These are phyloP conservation scores for Bombus impatiens DNA, from an alignment of 1,140 invertebrate genomes.

Conservation along the genomic window DNA sequence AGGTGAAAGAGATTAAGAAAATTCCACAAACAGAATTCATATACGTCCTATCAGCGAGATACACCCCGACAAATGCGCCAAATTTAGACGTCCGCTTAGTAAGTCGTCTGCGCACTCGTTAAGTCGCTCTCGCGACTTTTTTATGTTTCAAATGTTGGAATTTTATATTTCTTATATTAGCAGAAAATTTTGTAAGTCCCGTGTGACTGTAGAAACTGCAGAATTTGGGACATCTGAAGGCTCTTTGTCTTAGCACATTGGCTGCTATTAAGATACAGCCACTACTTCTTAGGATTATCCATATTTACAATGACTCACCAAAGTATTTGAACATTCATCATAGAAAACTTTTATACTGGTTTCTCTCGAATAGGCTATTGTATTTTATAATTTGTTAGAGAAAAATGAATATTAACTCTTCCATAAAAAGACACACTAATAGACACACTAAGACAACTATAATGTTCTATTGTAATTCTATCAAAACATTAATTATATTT, in stretches of 20 bases:
- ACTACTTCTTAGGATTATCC: neutral
- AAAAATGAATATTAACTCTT: no score
- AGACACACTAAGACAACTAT: no score
- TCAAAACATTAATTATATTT: no score
- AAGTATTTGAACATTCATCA: neutral
- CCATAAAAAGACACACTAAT: no score
- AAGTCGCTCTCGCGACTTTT: constrained; percentile 52
- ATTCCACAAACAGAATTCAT: constrained; percentile 50
- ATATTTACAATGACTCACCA: neutral
- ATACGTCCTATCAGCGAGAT: constrained; percentile 22
- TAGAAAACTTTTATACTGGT: no score
- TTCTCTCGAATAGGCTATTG: no score
- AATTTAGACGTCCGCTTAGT: constrained; percentile 54
- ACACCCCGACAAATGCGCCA: constrained; percentile 28
- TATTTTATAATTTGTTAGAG: no score
- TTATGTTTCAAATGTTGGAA: neutral
- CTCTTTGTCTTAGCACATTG: neutral
- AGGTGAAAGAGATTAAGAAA: neutral
- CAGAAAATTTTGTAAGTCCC: neutral
- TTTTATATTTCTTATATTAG: neutral
- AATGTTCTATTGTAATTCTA: no score
- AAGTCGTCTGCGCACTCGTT: constrained; percentile 53
- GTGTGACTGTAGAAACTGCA: neutral
- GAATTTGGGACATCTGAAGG: neutral
- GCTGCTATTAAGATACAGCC: neutral